A percentile compares a stretch with the other conserved stretches of the same genome.
Conservation (phyloP, 2,113 vertebrate genomes). For the Choloepus hoffmanni region DNA sequence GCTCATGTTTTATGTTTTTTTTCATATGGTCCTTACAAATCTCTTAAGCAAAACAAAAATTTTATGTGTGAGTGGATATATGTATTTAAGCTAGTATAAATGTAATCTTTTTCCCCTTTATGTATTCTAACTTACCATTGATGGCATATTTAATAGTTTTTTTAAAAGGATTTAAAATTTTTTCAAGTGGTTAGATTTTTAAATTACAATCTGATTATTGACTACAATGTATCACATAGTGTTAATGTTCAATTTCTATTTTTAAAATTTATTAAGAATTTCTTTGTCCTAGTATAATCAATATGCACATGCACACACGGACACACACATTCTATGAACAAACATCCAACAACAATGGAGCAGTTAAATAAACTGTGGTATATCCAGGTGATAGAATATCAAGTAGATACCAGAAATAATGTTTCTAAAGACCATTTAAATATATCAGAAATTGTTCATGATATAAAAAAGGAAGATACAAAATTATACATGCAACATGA, state of each 20-base stretch:
- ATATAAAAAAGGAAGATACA: not conserved
- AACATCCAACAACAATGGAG: not conserved
- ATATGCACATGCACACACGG: not conserved
- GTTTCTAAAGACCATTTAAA: not conserved
- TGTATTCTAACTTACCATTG: not conserved
- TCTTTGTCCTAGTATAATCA: not conserved
- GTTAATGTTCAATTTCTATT: slow-evolving; percentile 5
- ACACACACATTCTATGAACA: not conserved
- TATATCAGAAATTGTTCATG: not conserved
- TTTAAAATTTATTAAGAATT: slow-evolving; percentile 9
- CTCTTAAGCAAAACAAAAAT: not conserved
- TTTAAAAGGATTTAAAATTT: not conserved
- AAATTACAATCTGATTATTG: not conserved
- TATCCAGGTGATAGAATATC: not conserved
- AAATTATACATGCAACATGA: not conserved
- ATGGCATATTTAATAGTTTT: not conserved
- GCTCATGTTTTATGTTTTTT: not conserved
- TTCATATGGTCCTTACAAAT: not conserved
- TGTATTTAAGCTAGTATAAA: not conserved
- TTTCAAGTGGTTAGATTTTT: not conserved
- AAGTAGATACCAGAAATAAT: not conserved
- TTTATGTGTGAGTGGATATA: not conserved
- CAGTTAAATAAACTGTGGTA: not conserved
- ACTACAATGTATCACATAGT: not conserved
- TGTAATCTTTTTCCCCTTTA: not conserved